Evolutionary conservation across 2,888 invertebrate genomes (phyloP), one percentile per base, ranked within the genome.

Genomic region (Mesochorus sp.): DNA sequence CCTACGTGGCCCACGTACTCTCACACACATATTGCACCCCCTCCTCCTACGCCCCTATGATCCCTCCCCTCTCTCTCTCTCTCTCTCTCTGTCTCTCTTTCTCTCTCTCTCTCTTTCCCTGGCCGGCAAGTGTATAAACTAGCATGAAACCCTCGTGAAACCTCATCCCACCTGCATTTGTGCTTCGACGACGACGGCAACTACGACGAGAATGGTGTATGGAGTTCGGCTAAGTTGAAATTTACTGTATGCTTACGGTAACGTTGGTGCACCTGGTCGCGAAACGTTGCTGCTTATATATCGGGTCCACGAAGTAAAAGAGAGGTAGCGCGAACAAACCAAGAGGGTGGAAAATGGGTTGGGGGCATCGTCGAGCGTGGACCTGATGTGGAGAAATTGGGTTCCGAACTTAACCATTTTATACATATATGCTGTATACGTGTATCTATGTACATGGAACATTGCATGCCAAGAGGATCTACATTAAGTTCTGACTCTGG

Each of bases 231-330:
- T 78, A 85, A 86, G 85, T 88, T 88, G 76, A 84, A 87, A 87
- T 88, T 88, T 87, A 87, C 85, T 81, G 84, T 84, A 86, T 83
- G 86, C 86, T 88, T 87, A 86, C 75, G 81, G 76, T 79, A 85
- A 84, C 76, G 76, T 74, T 74, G 82, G 79, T 53, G 82, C 87
- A 88, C 86, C 87, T 89, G 88, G 84, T 83, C 81, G 83, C 82
- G 74, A 61, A 72, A 73, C 12, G 44, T 66, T 53, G 51, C 57
- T 34, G 62, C 70, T 73, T 68, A 67, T 72, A 53, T 76, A 67
- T 70, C 73, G 31, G 14, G 21, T 66, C 42, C 17, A 12, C 62
- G 28, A 14, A 66, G 61, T 51, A 39, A 68, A 75, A 76, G 76
- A 75, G 61, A 14, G 66, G 59, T 47, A 26, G 39, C 10, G 44